Conservation (phyloP, 23 tunicate genomes). For the Clavelina lepadiformis region DNA sequence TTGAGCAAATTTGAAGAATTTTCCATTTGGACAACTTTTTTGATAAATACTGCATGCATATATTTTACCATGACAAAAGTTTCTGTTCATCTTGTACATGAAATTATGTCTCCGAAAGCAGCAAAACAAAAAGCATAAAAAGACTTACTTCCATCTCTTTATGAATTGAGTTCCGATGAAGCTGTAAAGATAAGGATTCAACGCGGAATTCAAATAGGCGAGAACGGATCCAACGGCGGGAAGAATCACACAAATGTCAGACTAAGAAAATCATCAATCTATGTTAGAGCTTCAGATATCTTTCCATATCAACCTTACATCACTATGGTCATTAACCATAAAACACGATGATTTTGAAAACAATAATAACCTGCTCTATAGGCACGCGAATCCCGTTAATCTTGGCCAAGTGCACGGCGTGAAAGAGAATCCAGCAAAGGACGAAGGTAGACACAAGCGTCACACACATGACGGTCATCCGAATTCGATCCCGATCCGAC, state of each 20-base stretch:
- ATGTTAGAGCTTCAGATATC: no score
- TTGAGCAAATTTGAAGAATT: no score
- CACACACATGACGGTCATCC: slow-evolving; percentile 88
- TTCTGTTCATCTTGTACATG: no score
- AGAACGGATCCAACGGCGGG: slow-evolving; percentile 24
- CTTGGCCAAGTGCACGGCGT: slow-evolving; percentile 70
- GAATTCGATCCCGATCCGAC: slow-evolving; percentile 50
- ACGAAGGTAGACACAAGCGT: slow-evolving; percentile 53
- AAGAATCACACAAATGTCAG: slow-evolving; percentile 4
- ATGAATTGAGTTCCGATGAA: slow-evolving; percentile 19
- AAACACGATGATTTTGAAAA: no score
- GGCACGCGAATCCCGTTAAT: slow-evolving; percentile 59
- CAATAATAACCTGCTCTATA: no score
- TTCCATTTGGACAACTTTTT: no score
- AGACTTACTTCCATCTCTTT: slow-evolving; percentile 18
- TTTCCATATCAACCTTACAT: not conserved
- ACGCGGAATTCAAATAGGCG: slow-evolving; percentile 32
- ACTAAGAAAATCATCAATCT: slow-evolving; percentile 7
- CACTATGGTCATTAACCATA: not conserved
- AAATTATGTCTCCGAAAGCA: no score
- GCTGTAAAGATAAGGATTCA: slow-evolving; percentile 34
- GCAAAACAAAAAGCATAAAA: no score
- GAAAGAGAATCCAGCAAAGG: slow-evolving; percentile 76
- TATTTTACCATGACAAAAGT: no score
- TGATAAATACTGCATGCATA: no score